Evolutionary conservation across 2,797 vertebrate species (phyloP), one percentile per base, ranked within the genome.

Genomic region (Scomberomorus guttatus): DNA sequence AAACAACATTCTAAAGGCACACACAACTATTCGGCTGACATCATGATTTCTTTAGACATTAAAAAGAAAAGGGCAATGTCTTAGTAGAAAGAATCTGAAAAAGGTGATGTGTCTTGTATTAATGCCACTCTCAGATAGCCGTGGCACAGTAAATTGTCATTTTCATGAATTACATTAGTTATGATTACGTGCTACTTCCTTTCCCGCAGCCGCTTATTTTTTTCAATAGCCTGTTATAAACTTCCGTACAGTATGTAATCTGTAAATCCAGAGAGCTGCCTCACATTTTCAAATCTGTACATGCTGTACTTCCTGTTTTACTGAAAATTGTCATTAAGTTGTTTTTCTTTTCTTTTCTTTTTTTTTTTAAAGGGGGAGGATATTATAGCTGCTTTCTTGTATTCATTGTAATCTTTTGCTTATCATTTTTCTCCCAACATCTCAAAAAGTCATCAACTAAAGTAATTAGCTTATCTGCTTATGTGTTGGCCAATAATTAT

Each of bases 1-100:
- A 64, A 73, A 69, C 52, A 67, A 48, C 57, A 57, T 75, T 79
- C 82, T 87, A 87, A 92, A 92, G 90, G 90, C 90, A 94, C 91
- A 79, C 61, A 39, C 77, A 83, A 84, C 80, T 81, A 57, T 81
- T 77, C 25, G 1, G 58, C 58, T 82, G 64, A 79, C 24, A 46
- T 76, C 46, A 22, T 74, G 56, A 79, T 72, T 70, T 76, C 69
- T 65, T 29, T 42, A 29, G 20, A 75, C 62, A 39, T 69, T 51
- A 24, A 22, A 62, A 69, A 29, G n/a, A 67, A 64, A 6, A 18
- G 46, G 48, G 56, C 15, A 29, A 70, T 6, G 27, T 64, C 50
- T 63, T 17, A 9, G 25, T 2, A 44, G 39, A 58, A 67, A 55
- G 42, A 63, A 73, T 65, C 65, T 62, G 18, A 77, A 77, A 18